Evolutionary conservation across 2,888 invertebrate species (phyloP).

Genomic region (Smittia aterrima): DNA sequence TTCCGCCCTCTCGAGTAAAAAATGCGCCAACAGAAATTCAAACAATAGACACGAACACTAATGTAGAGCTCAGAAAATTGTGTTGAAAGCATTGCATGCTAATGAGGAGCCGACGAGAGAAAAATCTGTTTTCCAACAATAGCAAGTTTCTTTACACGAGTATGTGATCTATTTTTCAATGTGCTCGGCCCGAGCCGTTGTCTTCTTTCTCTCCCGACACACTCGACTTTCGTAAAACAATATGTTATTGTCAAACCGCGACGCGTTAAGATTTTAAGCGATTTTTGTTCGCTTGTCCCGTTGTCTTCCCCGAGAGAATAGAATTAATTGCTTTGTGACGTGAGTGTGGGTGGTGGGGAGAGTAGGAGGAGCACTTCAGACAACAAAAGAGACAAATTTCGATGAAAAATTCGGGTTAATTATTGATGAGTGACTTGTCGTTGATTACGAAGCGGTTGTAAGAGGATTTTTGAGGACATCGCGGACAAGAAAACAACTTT

Average conservation of each 20-base stretch:
- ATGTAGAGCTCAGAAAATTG: neutral
- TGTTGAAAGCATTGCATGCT: neutral
- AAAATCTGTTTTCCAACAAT: constrained; percentile 23
- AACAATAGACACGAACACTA: neutral
- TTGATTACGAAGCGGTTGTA: too few relatives aligned
- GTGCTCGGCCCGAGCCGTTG: too few relatives aligned
- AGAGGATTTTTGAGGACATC: too few relatives aligned
- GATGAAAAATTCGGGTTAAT: neutral
- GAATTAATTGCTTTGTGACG: neutral
- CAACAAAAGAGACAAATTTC: constrained; percentile 3
- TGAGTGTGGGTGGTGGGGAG: neutral
- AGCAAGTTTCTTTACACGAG: constrained; percentile 13
- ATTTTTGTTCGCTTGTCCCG: neutral
- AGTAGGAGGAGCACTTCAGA: constrained; percentile 2
- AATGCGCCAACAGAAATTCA: neutral
- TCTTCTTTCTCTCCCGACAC: neutral
- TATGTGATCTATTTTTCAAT: constrained; percentile 24
- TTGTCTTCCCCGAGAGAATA: constrained; percentile 14
- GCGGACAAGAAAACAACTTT: too few relatives aligned
- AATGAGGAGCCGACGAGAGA: constrained; percentile 1
- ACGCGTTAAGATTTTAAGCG: constrained; percentile 7
- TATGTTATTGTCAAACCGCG: constrained; percentile 24
- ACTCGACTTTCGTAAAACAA: constrained; percentile 9
- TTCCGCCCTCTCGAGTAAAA: neutral
- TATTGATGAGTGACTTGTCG: neutral